Base-by-base conservation (phyloP, 2,888 invertebrate genomes). In the Arctia plantaginis region DNA sequence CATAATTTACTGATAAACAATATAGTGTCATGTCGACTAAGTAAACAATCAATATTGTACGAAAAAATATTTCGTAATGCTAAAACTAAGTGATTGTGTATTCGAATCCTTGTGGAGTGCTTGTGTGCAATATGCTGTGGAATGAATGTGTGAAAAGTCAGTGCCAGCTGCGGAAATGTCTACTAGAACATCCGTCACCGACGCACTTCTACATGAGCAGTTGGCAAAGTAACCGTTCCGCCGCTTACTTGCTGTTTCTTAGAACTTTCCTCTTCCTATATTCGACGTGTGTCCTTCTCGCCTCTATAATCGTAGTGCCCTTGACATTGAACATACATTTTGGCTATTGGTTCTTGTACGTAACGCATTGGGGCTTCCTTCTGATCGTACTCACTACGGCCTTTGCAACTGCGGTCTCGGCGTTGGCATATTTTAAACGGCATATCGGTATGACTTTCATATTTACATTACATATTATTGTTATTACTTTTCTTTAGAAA, bases 321-420 rank as follows among this genome's bases (percentile, higher is more conserved):
- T 81, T 90, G 88, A 87, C 88, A 84, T 84, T 86, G 84, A 81
- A 81, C 76, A 78, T 77, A 76, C 80, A 84, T 78, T 82, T 90
- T 78, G 89, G 89, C 78, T 94, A 93, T 83, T 95, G 95, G 94
- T 92, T 93, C 86, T 93, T 96, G 83, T 96, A 95, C 87, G 86
- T 95, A 73, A 93, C 95, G 20, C 92, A 95, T 87, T 96, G 96
- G 96, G 93, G 92, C 68, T 91, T 93, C 80, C 78, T 93, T 73
- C 83, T 93, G 71, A 88, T 92, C 44, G 91, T 91, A 74, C 81
- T 92, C 71, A 90, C 90, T 41, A 83, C 86, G 71, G 91, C 88
- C 75, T 93, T 91, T 85, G 89, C 89, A 27, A 87, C 91, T n/a
- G 82, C 86, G 68, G 90, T 93, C 68, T 91, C 93, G 23, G 90